phyloP scores from a whole-genome alignment of 1,140 invertebrate species.

The Ditylenchus dipsaci region DNA sequence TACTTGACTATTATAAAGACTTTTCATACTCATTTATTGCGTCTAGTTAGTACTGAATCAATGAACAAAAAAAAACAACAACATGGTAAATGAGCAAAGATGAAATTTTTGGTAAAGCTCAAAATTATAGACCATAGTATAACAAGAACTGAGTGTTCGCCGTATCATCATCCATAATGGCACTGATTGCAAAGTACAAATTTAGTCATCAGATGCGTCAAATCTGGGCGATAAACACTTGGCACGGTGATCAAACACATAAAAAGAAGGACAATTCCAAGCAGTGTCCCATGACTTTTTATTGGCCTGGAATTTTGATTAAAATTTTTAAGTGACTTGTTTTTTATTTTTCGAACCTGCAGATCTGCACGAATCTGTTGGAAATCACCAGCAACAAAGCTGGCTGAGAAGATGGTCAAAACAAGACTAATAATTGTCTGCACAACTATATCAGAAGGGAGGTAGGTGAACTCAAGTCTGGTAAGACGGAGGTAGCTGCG shows the following conservation, averaged over 20 bases:
- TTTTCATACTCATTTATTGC: too few relatives aligned
- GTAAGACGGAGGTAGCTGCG: slow-evolving; percentile 46
- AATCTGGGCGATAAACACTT: slow-evolving; percentile 44
- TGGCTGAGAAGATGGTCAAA: slow-evolving; percentile 27
- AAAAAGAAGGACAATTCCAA: slow-evolving; percentile 46
- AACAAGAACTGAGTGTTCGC: too few relatives aligned
- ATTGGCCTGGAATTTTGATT: slow-evolving; percentile 23
- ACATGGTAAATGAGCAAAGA: too few relatives aligned
- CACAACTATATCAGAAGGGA: slow-evolving; percentile 37
- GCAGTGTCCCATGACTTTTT: slow-evolving; percentile 41
- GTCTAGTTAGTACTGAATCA: too few relatives aligned
- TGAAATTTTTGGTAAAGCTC: too few relatives aligned
- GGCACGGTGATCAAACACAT: slow-evolving; percentile 45
- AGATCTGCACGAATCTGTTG: slow-evolving; percentile 43
- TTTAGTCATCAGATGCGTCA: slow-evolving; percentile 23
- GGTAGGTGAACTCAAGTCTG: slow-evolving; percentile 32
- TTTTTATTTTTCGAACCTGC: slow-evolving; percentile 16
- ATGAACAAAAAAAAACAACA: too few relatives aligned
- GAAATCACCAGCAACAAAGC: slow-evolving; percentile 45
- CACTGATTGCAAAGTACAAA: too few relatives aligned
- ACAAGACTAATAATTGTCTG: slow-evolving; percentile 44
- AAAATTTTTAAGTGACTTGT: background rate
- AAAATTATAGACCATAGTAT: too few relatives aligned
- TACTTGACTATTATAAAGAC: too few relatives aligned
- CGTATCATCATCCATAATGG: too few relatives aligned